Evolutionary conservation across 2,113 vertebrate species (phyloP), one percentile per base, ranked within the genome.

Genomic region (Menidia beryllina): DNA sequence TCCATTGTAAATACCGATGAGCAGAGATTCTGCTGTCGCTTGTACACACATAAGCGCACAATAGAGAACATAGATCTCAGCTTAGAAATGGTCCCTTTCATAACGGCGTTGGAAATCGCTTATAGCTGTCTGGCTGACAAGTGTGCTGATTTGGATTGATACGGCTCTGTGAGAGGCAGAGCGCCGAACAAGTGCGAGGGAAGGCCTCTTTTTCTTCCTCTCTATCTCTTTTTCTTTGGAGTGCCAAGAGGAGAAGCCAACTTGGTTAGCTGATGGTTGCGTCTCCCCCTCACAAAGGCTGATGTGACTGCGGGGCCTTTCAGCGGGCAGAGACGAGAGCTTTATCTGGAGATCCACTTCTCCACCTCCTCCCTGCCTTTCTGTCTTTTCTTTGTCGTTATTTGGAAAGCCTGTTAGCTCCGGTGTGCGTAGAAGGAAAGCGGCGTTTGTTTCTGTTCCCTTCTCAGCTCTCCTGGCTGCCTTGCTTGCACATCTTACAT

Each of bases 261-360:
- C 77, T 87, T 80, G 84, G 57, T 85, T 73, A 55, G 70, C 75
- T 69, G 72, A 71, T 75, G 53, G 56, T 80, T 60, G 50, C 70
- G 86, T 88, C 80, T 89, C 84, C 82, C 75, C 73, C 85, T 86
- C 84, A 88, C 87, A 88, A 89, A 86, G 75, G 77, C 79, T 71
- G 90, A 85, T 77, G 81, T 89, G 86, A 86, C 93, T 90, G 79
- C 81, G 57, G 89, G 92, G 82, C 79, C 82, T 89, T 80, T 85
- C 73, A 77, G 20, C 59, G 75, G 81, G 83, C 88, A 83, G 87
- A 90, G 90, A 88, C 84, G 83, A 87, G 89, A 81, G 90, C 87
- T 91, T 91, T 91, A 91, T 92, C 88, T 91, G 81, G 61, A 88
- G 88, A 91, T 91, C 87, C 89, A 86, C 86, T 87, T 84, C 86